Base-by-base conservation (phyloP, 2,113 vertebrate species). In the Shinisaurus crocodilurus region DNA sequence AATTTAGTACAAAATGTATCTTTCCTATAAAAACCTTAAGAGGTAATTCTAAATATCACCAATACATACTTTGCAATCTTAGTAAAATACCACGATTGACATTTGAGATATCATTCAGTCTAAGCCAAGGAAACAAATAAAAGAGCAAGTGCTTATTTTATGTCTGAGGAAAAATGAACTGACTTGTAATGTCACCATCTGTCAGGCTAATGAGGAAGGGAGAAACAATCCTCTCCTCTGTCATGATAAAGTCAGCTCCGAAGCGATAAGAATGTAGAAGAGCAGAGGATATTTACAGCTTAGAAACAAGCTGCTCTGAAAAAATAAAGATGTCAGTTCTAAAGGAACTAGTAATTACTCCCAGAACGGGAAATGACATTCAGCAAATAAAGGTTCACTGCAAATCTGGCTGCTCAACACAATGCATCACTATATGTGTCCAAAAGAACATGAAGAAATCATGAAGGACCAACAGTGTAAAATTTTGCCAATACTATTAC, bases 111-210 rank as follows among this genome's bases (percentile, higher is more conserved):
- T 45, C 34, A 37, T 48, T 40, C 43, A 88, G 13, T 70, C 50
- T 72, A 72, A 65, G 65, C 37, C 48, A 72, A 50, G 34, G 37
- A 57, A 89, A 85, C 1, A 63, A 37, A 63, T 75, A 91, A 87
- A 90, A 87, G 85, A 87, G 89, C 89, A 90, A 87, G 50, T 63
- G 67, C 65, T 82, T 82, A 37, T 82, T 87, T 90, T 82, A 81
- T 81, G 43, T 65, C 40, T 37, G 3, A 48, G 50, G 25, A 74
- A 75, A 81, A 50, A 75, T 18, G 60, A 67, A 82, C 43, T 29
- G 12, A 81, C 48, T 67, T 82, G 13, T 92, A 82, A 89, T 82
- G 65, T 86, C 77, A 91, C 82, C 80, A 85, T 85, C 74, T 85
- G 86, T 88, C 74, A 85, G 67, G 40, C 32, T 88, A 88, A 81